Base-by-base conservation (phyloP, 1,140 invertebrate genomes). In the Zaprionus lachaisei region DNA sequence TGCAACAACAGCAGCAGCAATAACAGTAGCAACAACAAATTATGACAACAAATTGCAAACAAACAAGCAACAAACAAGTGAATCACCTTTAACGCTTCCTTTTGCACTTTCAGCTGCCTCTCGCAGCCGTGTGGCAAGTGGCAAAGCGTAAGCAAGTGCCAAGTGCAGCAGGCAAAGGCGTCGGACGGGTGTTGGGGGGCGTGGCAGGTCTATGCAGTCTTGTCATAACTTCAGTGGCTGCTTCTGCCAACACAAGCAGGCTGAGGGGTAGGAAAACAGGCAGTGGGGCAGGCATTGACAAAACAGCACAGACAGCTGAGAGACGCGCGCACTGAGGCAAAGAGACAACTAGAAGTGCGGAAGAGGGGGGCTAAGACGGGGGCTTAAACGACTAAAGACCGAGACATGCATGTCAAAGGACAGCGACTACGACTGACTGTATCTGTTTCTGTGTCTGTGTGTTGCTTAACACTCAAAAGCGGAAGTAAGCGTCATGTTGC, bases 371-470 rank as follows among this genome's bases (percentile, higher is more conserved):
- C 41, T 44, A 55, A 62, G 54, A 9, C 9, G 63, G 38, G 41
- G 63, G 75, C 51, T 71, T 69, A 57, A 72, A 70, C 77, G 56
- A 54, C 78, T 81, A 84, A 89, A 77, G 84, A 84, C 81, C 84
- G 72, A 90, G 85, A 90, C 84, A 81, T 89, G 72, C 84, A 90
- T 89, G 84, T 89, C 84, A 89, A 90, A 89, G 84, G 84, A 90
- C 84, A 84, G 69, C 70, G 69, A 80, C 71, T 67, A 72, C 56
- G 31, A 68, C 66, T 51, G 24, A 68, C 47, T 34, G 56, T 34
- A 28, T 49, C 26, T 60, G 14, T 5, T 15, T 62, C 26, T 66
- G 9, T 64, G 54, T 68, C 57, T 72, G 55, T 78, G 73, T 80
- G 68, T 87, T 89, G 84, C 75, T 89, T 84, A 89, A 89, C 84